A percentile compares a stretch with the other conserved stretches of the same genome.
Conservation (phyloP, 2,113 vertebrate species). For the Tragelaphus scriptus region DNA sequence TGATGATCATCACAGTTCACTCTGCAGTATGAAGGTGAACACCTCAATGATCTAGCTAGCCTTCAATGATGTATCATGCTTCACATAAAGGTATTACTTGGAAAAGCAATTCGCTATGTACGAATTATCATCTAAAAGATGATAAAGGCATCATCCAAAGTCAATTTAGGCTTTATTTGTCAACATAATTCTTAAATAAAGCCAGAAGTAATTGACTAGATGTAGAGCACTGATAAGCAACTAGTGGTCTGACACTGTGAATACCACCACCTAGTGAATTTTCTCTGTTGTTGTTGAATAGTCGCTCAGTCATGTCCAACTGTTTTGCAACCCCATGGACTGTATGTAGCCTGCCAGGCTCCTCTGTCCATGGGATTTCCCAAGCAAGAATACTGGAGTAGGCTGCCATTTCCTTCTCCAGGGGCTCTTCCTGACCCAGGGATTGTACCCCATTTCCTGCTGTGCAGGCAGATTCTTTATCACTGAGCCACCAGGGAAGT, state of each 20-base stretch:
- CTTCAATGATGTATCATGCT: not conserved
- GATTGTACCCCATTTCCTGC: not conserved
- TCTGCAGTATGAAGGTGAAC: not conserved
- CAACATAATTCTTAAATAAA: not conserved
- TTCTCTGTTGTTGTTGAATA: not conserved
- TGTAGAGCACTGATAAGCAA: not conserved
- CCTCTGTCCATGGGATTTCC: not conserved
- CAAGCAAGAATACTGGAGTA: not conserved
- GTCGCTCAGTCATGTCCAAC: not conserved
- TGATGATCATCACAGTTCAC: not conserved
- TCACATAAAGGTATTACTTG: not conserved
- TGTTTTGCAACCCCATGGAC: not conserved
- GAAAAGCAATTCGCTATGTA: not conserved
- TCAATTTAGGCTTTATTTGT: not conserved
- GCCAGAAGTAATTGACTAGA: not conserved
- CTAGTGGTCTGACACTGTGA: not conserved
- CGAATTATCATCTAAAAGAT: not conserved
- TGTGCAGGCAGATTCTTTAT: not conserved
- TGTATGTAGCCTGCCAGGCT: not conserved
- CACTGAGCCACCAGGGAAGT: not conserved
- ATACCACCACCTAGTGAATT: not conserved
- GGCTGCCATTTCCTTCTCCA: not conserved
- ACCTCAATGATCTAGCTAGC: not conserved
- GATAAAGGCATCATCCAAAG: not conserved
- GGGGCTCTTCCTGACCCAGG: not conserved